Percentiles rank a stretch among this genome's conserved stretches.
These are phyloP conservation scores for Vesta saturnalis DNA, from an alignment of 2,888 invertebrate genomes.

Conservation along the genomic window DNA sequence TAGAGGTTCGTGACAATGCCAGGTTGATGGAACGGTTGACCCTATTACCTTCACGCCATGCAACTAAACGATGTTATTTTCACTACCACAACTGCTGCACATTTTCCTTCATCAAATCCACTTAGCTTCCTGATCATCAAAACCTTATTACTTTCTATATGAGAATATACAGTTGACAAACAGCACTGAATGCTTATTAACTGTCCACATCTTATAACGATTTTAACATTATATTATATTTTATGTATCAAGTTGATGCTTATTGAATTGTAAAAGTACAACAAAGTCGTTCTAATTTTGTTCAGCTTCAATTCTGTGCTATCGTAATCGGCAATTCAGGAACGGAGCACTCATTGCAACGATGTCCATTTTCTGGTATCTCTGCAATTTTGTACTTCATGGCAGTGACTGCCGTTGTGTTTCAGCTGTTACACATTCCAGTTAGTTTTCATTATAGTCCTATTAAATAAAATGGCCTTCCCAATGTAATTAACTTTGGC, in stretches of 20 bases:
- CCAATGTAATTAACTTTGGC: background rate
- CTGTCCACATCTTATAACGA: background rate
- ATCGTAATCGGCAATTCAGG: constrained; percentile 32
- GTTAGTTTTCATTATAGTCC: constrained; percentile 23
- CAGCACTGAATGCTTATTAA: background rate
- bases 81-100: constrained; percentile 33
- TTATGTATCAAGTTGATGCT: background rate
- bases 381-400: constrained; percentile 32
- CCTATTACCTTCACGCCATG: constrained; percentile 36
- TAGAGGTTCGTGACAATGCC: constrained; percentile 35
- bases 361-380: constrained; percentile 35
- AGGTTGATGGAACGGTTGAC: constrained; percentile 45
- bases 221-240: background rate
- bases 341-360: constrained; percentile 29
- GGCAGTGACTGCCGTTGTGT: constrained; percentile 18
- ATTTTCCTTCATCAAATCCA: constrained; percentile 34
- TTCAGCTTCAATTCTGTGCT: constrained; percentile 16
- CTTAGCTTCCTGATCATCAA: constrained; percentile 18
- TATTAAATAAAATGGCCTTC: constrained; percentile 8
- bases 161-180: background rate
- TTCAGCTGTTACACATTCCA: constrained; percentile 4
- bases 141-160: background rate
- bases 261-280: constrained; percentile 10
- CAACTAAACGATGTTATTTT: constrained; percentile 39
- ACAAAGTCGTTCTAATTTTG: constrained; percentile 22